A percentile compares a stretch with the other conserved stretches of the same genome.
Evolutionary conservation across 2,113 vertebrate species (phyloP).

Genomic region (Passer domesticus): DNA sequence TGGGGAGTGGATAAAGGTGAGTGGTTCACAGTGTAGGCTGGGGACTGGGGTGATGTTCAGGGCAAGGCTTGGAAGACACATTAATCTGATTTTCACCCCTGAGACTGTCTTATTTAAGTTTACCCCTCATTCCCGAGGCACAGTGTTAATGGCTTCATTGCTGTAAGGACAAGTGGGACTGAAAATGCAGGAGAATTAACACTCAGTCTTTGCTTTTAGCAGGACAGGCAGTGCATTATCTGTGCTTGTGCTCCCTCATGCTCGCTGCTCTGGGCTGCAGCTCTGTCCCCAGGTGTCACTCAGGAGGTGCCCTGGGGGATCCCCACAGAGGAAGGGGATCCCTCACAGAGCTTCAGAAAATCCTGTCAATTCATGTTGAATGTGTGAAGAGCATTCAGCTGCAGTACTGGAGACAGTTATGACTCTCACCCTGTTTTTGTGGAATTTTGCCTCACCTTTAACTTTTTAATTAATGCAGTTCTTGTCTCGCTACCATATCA

Average conservation of each 20-base stretch:
- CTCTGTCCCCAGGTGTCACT: not conserved
- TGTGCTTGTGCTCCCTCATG: not conserved
- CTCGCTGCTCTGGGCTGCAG: not conserved
- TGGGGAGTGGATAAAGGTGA: not conserved
- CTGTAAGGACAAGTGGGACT: not conserved
- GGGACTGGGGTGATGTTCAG: not conserved
- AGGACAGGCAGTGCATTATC: not conserved
- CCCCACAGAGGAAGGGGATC: no score
- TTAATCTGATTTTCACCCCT: not conserved
- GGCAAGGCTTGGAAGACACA: not conserved
- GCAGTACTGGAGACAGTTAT: not conserved
- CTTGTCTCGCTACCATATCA: not conserved
- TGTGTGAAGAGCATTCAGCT: not conserved
- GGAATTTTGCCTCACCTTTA: not conserved
- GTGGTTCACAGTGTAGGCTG: fast-evolving
- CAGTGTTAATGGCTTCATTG: not conserved
- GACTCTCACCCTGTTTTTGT: not conserved
- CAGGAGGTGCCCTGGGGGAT: not conserved
- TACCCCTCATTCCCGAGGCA: not conserved
- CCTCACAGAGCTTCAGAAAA: not conserved
- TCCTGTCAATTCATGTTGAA: not conserved
- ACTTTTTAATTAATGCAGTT: not conserved
- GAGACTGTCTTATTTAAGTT: not conserved
- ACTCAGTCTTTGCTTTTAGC: not conserved
- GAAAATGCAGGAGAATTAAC: not conserved